Evolutionary conservation across 2,113 vertebrate species (phyloP).

Genomic region (Rhinolophus sinicus): DNA sequence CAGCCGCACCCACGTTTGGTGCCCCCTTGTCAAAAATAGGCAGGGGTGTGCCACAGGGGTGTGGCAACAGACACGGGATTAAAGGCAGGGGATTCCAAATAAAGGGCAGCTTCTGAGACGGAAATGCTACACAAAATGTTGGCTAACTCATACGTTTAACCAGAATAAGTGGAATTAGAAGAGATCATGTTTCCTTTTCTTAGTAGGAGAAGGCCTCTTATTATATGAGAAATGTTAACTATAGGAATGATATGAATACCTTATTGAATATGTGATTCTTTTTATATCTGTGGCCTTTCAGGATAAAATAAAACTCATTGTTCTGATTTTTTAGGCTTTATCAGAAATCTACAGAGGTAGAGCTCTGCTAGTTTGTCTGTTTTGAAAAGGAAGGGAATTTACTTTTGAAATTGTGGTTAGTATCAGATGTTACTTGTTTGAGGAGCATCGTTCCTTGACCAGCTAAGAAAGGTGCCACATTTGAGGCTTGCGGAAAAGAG

Average conservation of each 20-base stretch:
- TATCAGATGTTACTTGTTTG: background rate
- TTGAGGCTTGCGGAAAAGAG: background rate
- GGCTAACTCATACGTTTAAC: background rate
- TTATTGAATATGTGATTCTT: background rate
- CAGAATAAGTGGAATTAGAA: constrained; percentile 29
- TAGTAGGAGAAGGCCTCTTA: background rate
- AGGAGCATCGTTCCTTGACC: background rate
- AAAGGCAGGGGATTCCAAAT: constrained; percentile 38
- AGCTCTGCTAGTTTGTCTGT: background rate
- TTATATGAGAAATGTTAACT: background rate
- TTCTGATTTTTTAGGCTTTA: constrained; percentile 40
- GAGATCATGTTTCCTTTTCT: background rate
- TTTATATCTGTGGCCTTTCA: background rate
- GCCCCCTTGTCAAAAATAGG: constrained; percentile 15
- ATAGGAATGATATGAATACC: background rate
- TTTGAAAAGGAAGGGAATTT: constrained; percentile 28
- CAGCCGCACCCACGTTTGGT: background rate
- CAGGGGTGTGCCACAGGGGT: background rate
- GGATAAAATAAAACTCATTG: background rate
- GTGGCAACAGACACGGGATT: background rate
- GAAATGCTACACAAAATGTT: background rate
- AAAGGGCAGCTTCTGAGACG: constrained; percentile 32
- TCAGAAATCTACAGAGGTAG: background rate
- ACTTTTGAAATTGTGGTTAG: constrained; percentile 9
- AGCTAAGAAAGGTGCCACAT: background rate